phyloP scores from a whole-genome alignment of 2,797 vertebrate species.

The Liparis tanakae region DNA sequence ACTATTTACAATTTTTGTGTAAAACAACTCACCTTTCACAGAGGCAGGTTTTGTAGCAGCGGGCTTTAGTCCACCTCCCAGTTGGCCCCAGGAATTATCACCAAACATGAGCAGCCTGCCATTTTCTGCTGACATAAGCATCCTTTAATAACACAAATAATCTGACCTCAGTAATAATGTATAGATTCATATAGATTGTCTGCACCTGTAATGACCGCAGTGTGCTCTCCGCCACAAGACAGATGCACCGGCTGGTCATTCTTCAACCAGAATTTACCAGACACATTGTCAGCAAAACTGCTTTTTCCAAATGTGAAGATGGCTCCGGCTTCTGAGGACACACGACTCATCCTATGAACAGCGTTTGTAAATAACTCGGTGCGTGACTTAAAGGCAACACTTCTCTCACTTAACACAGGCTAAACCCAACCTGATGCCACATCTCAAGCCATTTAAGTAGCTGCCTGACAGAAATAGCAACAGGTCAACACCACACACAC shows the following conservation, averaged over 20 bases:
- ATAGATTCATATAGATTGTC: conserved; percentile 15
- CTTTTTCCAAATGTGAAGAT: conserved; percentile 92
- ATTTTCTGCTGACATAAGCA: conserved; percentile 78
- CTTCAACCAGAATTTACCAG: conserved; percentile 92
- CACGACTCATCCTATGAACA: background rate
- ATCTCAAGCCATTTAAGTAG: conserved; percentile 55
- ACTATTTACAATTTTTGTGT: background rate
- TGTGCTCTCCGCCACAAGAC: conserved; percentile 90
- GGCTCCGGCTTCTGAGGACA: conserved; percentile 86
- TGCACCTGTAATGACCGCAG: conserved; percentile 88
- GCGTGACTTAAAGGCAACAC: background rate
- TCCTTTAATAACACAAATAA: background rate
- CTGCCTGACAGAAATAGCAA: conserved; percentile 64
- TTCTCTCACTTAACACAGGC: conserved; percentile 43
- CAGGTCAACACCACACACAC: conserved; percentile 37
- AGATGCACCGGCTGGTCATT: conserved; percentile 84
- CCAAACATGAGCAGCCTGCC: conserved; percentile 91
- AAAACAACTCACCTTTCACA: conserved; percentile 86
- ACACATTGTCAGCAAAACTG: conserved; percentile 87
- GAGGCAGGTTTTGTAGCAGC: conserved; percentile 85
- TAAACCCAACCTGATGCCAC: conserved; percentile 66
- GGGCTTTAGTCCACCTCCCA: conserved; percentile 86
- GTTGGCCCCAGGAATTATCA: conserved; percentile 88
- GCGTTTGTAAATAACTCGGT: background rate
- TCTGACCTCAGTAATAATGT: background rate